These are phyloP conservation scores for Ciona savignyi DNA, from an alignment of 23 tunicate genomes.

Conservation along the genomic window DNA sequence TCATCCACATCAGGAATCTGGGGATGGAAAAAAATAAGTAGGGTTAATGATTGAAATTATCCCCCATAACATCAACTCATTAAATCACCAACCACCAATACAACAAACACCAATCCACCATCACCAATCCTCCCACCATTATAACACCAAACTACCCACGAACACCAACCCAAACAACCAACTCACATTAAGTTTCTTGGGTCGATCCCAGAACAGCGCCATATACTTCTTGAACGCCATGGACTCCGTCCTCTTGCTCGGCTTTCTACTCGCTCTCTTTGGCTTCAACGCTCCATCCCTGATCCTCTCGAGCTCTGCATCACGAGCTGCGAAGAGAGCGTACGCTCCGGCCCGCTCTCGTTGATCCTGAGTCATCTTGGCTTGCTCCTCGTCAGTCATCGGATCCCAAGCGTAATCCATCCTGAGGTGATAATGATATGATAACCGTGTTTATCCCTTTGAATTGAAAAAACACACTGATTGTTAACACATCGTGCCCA, in stretches of 20 bases:
- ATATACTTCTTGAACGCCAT: slow-evolving; percentile 65
- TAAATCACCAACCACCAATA: too few species aligned
- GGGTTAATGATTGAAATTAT: too few species aligned
- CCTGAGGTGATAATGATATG: too few species aligned
- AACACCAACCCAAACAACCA: too few species aligned
- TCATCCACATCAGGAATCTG: slow-evolving; percentile 71
- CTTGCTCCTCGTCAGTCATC: slow-evolving; percentile 46
- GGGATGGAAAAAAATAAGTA: background rate
- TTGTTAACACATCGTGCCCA: too few species aligned
- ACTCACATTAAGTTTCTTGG: slow-evolving; percentile 47
- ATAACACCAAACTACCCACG: too few species aligned
- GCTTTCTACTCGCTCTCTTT: slow-evolving; percentile 25
- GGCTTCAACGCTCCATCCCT: slow-evolving; percentile 55
- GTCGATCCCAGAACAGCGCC: slow-evolving; percentile 59
- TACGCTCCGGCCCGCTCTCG: slow-evolving; percentile 31
- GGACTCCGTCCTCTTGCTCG: slow-evolving; percentile 36
- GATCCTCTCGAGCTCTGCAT: slow-evolving; percentile 43
- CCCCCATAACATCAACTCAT: too few species aligned
- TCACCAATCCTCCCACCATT: too few species aligned
- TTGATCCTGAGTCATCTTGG: slow-evolving; percentile 13
- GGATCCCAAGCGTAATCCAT: slow-evolving; percentile 78
- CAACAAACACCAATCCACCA: too few species aligned
- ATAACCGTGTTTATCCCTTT: background rate
- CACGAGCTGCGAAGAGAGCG: slow-evolving; percentile 31
- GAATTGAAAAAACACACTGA: background rate